Base-by-base conservation (phyloP, 2,113 vertebrate genomes). In the Sakesphorus luctuosus region DNA sequence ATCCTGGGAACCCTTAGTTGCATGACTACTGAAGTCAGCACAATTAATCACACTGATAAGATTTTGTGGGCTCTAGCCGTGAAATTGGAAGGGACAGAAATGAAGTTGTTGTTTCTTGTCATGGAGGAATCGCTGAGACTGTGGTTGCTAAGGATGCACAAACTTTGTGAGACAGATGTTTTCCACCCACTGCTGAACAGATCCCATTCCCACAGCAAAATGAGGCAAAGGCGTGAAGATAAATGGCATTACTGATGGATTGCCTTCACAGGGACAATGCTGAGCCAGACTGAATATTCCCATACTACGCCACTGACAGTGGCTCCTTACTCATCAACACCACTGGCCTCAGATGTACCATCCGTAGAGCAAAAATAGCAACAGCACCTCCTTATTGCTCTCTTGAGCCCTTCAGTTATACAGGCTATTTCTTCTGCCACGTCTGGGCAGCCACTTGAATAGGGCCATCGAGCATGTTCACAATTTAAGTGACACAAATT, bases 31-130 rank as follows among this genome's bases (percentile, higher is more conserved):
- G 84, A 75, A 82, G 81, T 56, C 74, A 95, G 56, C 3, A 5
- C 47, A 56, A 25, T 94, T 87, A 71, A 92, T 96, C 89, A 80
- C 4, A n/a, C 87, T 40, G 80, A 46, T 89, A 91, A 74, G 82
- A 47, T 75, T 87, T 82, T 84, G 69, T 76, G 87, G 68, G 62
- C 78, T 91, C 21, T 44, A 90, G 67, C 78, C 0, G 0, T 89
- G 87, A 93, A 91, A 95, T 79, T 85, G 87, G 84, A 95, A 52
- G 62, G 78, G 74, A 85, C 35, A 93, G 87, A 89, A 95, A 85
- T 80, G 20, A 96, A 75, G 82, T 44, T 72, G 53, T 75, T 91
- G 47, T 52, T 90, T 59, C 81, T 93, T 75, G 61, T 94, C 61
- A 52, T 18, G 33, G 52, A 75, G 74, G 76, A 91, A 85, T 75